These are phyloP conservation scores for Spongia lamella DNA, from an alignment of 37 sponge, comb jelly and placozoan species.

Conservation along the genomic window DNA sequence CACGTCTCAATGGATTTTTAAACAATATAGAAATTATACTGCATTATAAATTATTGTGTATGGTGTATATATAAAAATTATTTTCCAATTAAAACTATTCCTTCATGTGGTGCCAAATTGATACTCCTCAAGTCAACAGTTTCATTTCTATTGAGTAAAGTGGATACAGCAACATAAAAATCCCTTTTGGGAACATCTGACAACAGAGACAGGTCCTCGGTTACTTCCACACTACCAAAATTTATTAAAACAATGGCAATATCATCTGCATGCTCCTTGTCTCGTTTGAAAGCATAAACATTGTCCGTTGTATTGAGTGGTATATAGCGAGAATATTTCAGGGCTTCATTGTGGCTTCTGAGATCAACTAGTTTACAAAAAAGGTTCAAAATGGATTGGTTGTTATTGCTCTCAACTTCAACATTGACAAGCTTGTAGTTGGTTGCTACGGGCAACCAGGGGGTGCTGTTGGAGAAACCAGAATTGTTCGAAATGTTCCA, in stretches of 20 bases:
- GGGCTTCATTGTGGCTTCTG: slow-evolving; percentile 16
- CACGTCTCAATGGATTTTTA: no score
- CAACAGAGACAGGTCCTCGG: slow-evolving; percentile 6
- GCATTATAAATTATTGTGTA: no score
- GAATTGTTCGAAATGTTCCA: slow-evolving; percentile 70
- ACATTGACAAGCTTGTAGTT: slow-evolving; percentile 64
- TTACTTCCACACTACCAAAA: slow-evolving; percentile 22
- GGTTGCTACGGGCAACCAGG: slow-evolving; percentile 84
- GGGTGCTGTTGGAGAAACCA: slow-evolving; percentile 64
- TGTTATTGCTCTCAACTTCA: slow-evolving; percentile 34
- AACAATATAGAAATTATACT: no score
- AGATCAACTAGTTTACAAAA: slow-evolving; percentile 55
- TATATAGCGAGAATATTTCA: slow-evolving; percentile 27
- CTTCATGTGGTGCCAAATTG: slow-evolving; percentile 16
- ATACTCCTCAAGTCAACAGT: neutral
- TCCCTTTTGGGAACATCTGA: neutral
- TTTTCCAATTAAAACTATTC: slow-evolving; percentile 13
- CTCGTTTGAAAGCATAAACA: slow-evolving; percentile 53
- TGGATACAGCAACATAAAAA: neutral
- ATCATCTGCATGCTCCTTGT: slow-evolving; percentile 9
- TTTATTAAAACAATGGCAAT: slow-evolving; percentile 58
- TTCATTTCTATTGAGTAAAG: neutral
- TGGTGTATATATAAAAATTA: neutral
- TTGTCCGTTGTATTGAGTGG: slow-evolving; percentile 25
- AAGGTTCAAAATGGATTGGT: slow-evolving; percentile 47